Evolutionary conservation across 2,888 invertebrate species (phyloP).

Genomic region (Allophyes oxyacanthae): DNA sequence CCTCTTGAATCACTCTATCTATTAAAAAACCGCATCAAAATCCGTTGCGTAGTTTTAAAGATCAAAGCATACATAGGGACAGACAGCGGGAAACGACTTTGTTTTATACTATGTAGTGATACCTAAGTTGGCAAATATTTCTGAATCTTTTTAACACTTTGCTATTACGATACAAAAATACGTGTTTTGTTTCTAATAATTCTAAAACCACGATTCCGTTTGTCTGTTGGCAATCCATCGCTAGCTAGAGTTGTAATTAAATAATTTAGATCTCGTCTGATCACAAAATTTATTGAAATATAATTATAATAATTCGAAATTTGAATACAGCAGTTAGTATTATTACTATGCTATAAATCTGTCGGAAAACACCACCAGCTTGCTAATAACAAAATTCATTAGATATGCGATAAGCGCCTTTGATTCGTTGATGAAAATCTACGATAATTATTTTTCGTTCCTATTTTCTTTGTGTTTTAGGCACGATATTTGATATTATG

Average conservation of each 20-base stretch:
- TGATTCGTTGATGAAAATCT: constrained; percentile 43
- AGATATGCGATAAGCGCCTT: constrained; percentile 38
- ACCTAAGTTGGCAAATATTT: too few species aligned
- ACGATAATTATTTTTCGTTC: constrained; percentile 17
- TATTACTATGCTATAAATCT: constrained; percentile 34
- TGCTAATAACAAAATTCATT: constrained; percentile 34
- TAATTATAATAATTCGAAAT: too few species aligned
- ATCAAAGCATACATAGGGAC: too few species aligned
- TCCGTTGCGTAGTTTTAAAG: too few species aligned
- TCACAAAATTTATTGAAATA: constrained; percentile 24
- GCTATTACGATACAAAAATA: background rate
- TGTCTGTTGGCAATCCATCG: constrained; percentile 24
- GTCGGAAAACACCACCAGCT: constrained; percentile 19
- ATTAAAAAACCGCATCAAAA: too few species aligned
- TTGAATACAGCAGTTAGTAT: constrained; percentile 29
- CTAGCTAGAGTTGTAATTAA: constrained; percentile 26
- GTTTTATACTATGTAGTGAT: too few species aligned
- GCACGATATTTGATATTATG: constrained; percentile 6
- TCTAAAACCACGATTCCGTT: constrained; percentile 1
- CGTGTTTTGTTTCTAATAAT: background rate
- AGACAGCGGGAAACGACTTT: too few species aligned
- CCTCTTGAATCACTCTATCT: too few species aligned
- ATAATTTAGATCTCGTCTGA: constrained; percentile 26
- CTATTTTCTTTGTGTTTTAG: constrained; percentile 6
- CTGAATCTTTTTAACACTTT: too few species aligned